Percentiles rank a stretch among this genome's conserved stretches.
These are phyloP conservation scores for Saimiri boliviensis DNA, from an alignment of 2,113 vertebrate genomes.

Conservation along the genomic window DNA sequence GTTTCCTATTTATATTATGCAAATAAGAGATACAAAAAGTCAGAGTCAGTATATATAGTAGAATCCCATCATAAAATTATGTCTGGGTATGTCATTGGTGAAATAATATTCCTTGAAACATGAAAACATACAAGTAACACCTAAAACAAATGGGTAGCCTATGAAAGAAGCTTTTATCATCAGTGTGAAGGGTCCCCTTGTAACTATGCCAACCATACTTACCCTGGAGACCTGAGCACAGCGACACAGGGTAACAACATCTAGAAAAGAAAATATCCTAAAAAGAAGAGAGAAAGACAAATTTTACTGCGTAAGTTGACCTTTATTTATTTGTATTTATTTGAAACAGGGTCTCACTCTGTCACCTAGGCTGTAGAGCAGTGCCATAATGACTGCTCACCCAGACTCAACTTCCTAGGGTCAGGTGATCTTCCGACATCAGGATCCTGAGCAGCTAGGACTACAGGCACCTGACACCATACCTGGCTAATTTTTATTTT, in stretches of 20 bases:
- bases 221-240: constrained; percentile 99
- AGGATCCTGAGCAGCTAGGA: too few species aligned
- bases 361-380: too few species aligned
- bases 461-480: too few species aligned
- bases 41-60: background rate
- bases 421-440: too few species aligned
- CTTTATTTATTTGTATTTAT: too few species aligned
- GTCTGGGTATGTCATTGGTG: background rate
- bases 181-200: background rate
- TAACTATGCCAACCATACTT: constrained; percentile 80
- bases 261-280: constrained; percentile 99
- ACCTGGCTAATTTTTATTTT: too few species aligned
- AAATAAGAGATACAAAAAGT: constrained; percentile 11
- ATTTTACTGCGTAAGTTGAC: constrained; percentile 24
- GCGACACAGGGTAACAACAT: constrained; percentile 99
- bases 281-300: constrained; percentile 70
- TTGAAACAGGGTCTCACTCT: too few species aligned
- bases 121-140: background rate
- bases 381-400: too few species aligned
- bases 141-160: background rate
- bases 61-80: background rate
- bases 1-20: background rate
- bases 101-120: background rate
- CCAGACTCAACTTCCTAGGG: too few species aligned
- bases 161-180: background rate